Evolutionary conservation across 1,140 invertebrate genomes (phyloP).

Genomic region (Drosophila nasuta): DNA sequence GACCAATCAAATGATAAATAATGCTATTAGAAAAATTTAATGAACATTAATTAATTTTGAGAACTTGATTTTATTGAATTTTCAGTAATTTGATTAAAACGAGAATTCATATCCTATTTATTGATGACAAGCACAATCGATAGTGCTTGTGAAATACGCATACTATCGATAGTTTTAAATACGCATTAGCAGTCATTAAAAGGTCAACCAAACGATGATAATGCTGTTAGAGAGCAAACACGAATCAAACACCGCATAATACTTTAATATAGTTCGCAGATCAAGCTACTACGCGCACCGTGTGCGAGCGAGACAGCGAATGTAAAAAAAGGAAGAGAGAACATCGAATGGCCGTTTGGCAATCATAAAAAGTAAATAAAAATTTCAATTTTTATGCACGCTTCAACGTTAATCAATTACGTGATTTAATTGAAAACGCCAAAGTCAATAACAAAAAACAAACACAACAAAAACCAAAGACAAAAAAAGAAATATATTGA

Average conservation of each 20-base stretch:
- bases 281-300: background rate
- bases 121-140: no score
- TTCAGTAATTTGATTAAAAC: no score
- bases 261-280: constrained; percentile 2
- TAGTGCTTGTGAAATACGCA: no score
- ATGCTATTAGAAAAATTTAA: no score
- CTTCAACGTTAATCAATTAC: constrained; percentile 77
- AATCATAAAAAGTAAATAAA: constrained; percentile 79
- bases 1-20: no score
- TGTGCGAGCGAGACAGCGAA: background rate
- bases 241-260: background rate
- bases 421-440: constrained; percentile 80
- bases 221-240: background rate
- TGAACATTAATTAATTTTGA: no score
- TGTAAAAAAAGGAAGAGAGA: background rate
- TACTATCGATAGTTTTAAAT: no score
- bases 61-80: no score
- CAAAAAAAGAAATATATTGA: constrained; percentile 6
- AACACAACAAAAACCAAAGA: constrained; percentile 23
- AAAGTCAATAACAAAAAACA: constrained; percentile 68
- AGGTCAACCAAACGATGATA: background rate
- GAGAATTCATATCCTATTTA: no score
- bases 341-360: constrained; percentile 17
- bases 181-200: no score
- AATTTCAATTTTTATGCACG: constrained; percentile 68